Conservation (phyloP, 2,797 vertebrate genomes). For the Ammospiza maritima region DNA sequence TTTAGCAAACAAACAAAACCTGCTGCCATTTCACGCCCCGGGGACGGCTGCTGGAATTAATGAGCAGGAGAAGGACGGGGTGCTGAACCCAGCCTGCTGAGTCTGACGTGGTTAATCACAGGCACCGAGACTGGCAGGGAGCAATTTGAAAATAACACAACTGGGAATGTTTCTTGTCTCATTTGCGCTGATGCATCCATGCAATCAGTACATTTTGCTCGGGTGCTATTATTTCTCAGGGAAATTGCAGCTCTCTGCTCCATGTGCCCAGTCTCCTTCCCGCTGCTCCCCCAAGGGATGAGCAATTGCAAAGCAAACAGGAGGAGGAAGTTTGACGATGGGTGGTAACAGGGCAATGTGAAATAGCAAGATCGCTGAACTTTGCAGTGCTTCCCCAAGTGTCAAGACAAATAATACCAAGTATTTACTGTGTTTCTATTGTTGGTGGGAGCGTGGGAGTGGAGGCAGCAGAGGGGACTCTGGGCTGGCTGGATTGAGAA, state of each 20-base stretch:
- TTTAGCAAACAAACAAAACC: neutral
- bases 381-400: neutral
- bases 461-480: rapidly evolving
- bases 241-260: constrained; percentile 32
- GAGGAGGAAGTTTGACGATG: neutral
- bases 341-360: neutral
- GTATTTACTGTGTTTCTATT: neutral
- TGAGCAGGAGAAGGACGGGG: neutral
- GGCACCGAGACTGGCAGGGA: constrained; percentile 37
- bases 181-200: constrained; percentile 1
- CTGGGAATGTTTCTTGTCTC: constrained; percentile 22
- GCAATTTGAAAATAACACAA: constrained; percentile 54
- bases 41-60: constrained; percentile 1
- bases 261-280: neutral
- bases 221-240: constrained; percentile 10
- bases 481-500: neutral
- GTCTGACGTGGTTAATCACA: neutral
- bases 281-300: neutral
- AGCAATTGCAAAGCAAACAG: constrained; percentile 47
- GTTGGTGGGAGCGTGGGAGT: neutral
- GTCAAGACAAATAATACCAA: neutral
- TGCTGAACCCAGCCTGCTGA: neutral
- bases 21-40: neutral
- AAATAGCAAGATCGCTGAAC: constrained; percentile 19
- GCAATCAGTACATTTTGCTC: constrained; percentile 28